These are phyloP conservation scores for Haliclona indistincta DNA, from an alignment of 37 sponge, comb jelly and placozoan genomes.

Conservation along the genomic window DNA sequence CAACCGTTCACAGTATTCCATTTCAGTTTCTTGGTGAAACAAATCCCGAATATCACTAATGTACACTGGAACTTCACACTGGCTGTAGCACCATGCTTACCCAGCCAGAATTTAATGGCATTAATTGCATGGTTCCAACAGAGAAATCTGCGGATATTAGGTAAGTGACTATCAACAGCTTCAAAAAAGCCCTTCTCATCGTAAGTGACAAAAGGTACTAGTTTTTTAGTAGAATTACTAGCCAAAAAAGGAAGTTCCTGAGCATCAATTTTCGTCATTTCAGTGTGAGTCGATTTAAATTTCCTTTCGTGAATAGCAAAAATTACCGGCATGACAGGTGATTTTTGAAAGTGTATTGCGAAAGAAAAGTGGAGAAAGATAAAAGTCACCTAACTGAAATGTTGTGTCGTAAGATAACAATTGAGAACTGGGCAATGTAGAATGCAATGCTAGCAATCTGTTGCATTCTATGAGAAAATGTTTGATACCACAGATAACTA, in stretches of 20 bases:
- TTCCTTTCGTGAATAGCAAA: slow-evolving; percentile 38
- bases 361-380: slow-evolving; percentile 39
- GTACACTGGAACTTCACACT: slow-evolving; percentile 12
- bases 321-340: slow-evolving; percentile 13
- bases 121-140: slow-evolving; percentile 46
- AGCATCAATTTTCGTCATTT: neutral
- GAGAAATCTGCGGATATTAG: neutral
- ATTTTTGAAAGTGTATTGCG: slow-evolving; percentile 29
- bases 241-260: neutral
- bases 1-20: neutral
- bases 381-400: slow-evolving; percentile 55
- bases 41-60: slow-evolving; percentile 15
- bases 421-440: slow-evolving; percentile 15
- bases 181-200: slow-evolving; percentile 18
- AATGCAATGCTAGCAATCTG: slow-evolving; percentile 5
- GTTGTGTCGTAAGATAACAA: slow-evolving; percentile 39
- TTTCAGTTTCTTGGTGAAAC: slow-evolving; percentile 1
- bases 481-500: slow-evolving; percentile 15
- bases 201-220: slow-evolving; percentile 26
- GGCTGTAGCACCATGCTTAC: slow-evolving; percentile 20
- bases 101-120: slow-evolving; percentile 33
- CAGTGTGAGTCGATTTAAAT: slow-evolving; percentile 1
- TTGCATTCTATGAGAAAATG: slow-evolving; percentile 14
- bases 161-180: slow-evolving; percentile 5
- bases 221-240: neutral